These are phyloP conservation scores for Stomatorhinus walkeri DNA, from an alignment of 2,797 vertebrate genomes.

Conservation along the genomic window DNA sequence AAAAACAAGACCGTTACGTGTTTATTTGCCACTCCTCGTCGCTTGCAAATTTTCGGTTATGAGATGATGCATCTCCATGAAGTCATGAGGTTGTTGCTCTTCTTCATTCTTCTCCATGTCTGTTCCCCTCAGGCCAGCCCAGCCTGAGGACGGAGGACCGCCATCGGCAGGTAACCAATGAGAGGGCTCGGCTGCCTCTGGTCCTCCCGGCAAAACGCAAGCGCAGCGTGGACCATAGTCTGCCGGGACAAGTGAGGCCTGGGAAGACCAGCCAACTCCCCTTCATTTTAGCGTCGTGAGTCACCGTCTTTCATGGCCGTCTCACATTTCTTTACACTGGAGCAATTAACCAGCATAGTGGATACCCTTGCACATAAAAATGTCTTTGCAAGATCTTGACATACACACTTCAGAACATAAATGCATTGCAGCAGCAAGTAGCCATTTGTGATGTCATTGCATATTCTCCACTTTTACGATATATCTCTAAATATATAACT, in stretches of 20 bases:
- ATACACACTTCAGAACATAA: not conserved
- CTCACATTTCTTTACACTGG: not conserved
- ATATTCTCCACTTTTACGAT: not conserved
- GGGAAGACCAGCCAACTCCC: conserved; percentile 5
- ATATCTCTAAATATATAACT: not conserved
- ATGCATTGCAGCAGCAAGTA: not conserved
- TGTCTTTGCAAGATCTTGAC: not conserved
- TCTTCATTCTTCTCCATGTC: not conserved
- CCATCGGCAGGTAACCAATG: conserved; percentile 14
- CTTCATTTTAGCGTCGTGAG: conserved; percentile 12
- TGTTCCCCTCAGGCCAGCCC: conserved; percentile 14
- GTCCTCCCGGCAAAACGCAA: conserved; percentile 20
- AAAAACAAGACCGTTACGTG: conserved; percentile 43
- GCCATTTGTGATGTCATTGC: not conserved
- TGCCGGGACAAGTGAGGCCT: not conserved
- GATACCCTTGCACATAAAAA: not conserved
- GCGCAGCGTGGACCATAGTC: not conserved
- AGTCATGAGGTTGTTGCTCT: not conserved
- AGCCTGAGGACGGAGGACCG: conserved; percentile 24
- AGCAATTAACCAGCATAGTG: not conserved
- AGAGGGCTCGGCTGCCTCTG: conserved; percentile 10
- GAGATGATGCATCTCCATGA: not conserved
- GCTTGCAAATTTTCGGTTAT: not conserved
- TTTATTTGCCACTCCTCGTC: conserved; percentile 28
- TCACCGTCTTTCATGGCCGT: not conserved